Evolutionary conservation across 53 echinoderm and acorn worm genomes (phyloP).

Genomic region (Crossaster papposus): DNA sequence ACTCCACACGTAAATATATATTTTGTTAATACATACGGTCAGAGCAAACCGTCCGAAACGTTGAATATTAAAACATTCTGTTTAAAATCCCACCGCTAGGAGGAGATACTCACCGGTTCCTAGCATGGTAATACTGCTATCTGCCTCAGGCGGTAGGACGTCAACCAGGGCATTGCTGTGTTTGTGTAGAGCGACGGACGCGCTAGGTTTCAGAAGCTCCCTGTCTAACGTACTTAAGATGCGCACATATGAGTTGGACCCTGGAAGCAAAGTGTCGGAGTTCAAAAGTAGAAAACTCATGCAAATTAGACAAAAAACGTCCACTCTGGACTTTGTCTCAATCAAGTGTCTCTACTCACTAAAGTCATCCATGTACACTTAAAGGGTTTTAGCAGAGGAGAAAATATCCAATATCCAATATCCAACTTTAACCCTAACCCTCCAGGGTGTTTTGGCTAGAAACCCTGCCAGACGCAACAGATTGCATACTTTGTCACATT

Average conservation of each 20-base stretch:
- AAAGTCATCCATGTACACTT: too few relatives aligned
- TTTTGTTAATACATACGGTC: too few relatives aligned
- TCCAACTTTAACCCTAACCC: too few relatives aligned
- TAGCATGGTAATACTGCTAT: conserved; percentile 95
- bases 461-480: too few relatives aligned
- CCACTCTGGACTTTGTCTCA: too few relatives aligned
- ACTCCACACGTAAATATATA: too few relatives aligned
- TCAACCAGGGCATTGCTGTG: conserved; percentile 98
- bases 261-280: conserved; percentile 43
- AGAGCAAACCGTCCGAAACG: too few relatives aligned
- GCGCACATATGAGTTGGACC: conserved; percentile 95
- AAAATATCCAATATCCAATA: neutral
- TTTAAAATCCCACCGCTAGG: neutral
- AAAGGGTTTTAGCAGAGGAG: too few relatives aligned
- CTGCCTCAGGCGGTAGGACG: conserved; percentile 95
- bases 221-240: conserved; percentile 93
- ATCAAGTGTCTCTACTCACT: too few relatives aligned
- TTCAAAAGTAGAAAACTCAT: neutral
- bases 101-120: conserved; percentile 72
- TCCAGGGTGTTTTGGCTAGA: too few relatives aligned
- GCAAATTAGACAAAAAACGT: neutral
- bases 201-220: conserved; percentile 88
- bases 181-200: conserved; percentile 93
- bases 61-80: neutral
- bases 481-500: too few relatives aligned